Conservation (phyloP, 1,140 invertebrate genomes). For the Druon quercuslanigerum region DNA sequence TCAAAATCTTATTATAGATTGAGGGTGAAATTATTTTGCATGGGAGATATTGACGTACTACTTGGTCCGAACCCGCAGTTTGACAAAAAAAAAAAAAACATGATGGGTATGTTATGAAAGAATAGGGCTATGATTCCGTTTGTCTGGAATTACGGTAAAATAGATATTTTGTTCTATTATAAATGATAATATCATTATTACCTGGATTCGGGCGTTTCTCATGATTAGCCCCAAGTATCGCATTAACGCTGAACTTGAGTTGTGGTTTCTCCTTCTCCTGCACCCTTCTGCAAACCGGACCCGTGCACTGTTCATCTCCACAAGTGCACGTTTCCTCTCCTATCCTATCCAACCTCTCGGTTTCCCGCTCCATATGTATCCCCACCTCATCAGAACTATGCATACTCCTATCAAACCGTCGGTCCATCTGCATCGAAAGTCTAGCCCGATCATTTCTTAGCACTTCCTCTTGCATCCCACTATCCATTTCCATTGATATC, state of each 20-base stretch:
- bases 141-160: too few species aligned
- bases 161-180: too few species aligned
- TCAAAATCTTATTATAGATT: too few species aligned
- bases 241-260: conserved; percentile 94
- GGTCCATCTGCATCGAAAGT: conserved; percentile 47
- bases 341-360: conserved; percentile 63
- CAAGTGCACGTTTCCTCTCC: conserved; percentile 68
- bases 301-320: conserved; percentile 67
- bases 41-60: too few species aligned
- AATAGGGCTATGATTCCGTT: too few species aligned
- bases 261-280: conserved; percentile 82
- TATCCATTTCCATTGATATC: conserved; percentile 58
- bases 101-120: too few species aligned
- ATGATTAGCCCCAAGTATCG: conserved; percentile 85
- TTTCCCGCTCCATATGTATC: conserved; percentile 57
- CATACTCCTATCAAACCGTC: conserved; percentile 61
- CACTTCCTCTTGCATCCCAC: conserved; percentile 54
- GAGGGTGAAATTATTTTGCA: too few species aligned
- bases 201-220: conserved; percentile 70
- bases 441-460: conserved; percentile 49
- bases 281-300: conserved; percentile 62
- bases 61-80: too few species aligned
- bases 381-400: conserved; percentile 58
- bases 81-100: too few species aligned
- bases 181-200: conserved; percentile 47